These are phyloP conservation scores for Atethmia centrago DNA, from an alignment of 2,888 invertebrate genomes.

Conservation along the genomic window DNA sequence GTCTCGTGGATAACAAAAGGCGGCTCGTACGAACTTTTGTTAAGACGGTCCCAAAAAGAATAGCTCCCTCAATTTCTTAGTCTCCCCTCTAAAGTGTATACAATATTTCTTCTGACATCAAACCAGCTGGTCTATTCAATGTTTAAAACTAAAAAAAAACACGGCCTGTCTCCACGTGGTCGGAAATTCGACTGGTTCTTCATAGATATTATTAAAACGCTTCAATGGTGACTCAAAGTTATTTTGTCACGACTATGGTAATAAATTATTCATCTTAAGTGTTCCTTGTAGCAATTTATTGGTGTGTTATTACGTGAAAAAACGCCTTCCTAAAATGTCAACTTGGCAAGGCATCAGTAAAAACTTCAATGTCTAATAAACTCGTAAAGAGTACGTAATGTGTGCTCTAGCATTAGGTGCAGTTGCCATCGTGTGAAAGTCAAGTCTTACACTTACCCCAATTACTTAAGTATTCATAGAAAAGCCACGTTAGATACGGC, in stretches of 20 bases:
- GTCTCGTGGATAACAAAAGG: slow-evolving; percentile 79
- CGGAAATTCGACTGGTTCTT: slow-evolving; percentile 79
- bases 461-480: slow-evolving; percentile 85
- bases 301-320: slow-evolving; percentile 64
- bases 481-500: slow-evolving; percentile 76
- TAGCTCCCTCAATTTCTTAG: slow-evolving; percentile 82
- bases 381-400: slow-evolving; percentile 63
- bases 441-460: slow-evolving; percentile 82
- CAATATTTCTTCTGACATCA: slow-evolving; percentile 84
- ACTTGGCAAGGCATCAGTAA: slow-evolving; percentile 62
- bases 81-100: slow-evolving; percentile 82
- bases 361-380: slow-evolving; percentile 68
- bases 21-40: slow-evolving; percentile 74
- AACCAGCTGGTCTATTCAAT: slow-evolving; percentile 89
- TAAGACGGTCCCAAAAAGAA: slow-evolving; percentile 72
- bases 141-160: slow-evolving; percentile 70
- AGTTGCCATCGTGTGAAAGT: slow-evolving; percentile 86
- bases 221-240: slow-evolving; percentile 63
- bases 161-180: slow-evolving; percentile 83
- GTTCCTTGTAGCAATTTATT: slow-evolving; percentile 66
- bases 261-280: slow-evolving; percentile 70
- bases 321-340: slow-evolving; percentile 74
- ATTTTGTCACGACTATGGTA: slow-evolving; percentile 66
- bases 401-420: slow-evolving; percentile 70
- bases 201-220: slow-evolving; percentile 65